phyloP scores from a whole-genome alignment of 2,113 vertebrate genomes.

The Laticauda laticaudata region DNA sequence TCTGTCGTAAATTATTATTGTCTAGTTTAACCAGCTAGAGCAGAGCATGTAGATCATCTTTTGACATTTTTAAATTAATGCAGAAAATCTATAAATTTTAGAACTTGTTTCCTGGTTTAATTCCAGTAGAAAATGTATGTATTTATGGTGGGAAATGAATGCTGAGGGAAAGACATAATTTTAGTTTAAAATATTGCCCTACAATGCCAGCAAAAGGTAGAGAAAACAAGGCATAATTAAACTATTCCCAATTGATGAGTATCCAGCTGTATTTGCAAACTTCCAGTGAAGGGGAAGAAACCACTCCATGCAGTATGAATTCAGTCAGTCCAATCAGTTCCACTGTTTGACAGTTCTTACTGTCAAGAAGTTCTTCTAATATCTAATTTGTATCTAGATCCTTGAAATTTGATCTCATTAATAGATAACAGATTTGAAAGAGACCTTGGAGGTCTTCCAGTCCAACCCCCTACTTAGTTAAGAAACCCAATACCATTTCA shows the following conservation, averaged over 20 bases:
- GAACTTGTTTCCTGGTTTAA: neutral
- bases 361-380: neutral
- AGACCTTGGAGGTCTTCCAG: too few relatives aligned
- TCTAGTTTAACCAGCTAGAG: slow-evolving; percentile 14
- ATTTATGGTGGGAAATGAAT: neutral
- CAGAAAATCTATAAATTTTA: neutral
- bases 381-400: neutral
- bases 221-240: neutral
- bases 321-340: neutral
- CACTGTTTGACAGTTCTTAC: neutral
- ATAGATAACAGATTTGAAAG: too few relatives aligned
- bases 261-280: neutral
- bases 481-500: too few relatives aligned
- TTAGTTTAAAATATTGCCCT: neutral
- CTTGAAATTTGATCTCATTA: neutral
- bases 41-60: neutral
- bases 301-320: neutral
- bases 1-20: slow-evolving; percentile 54
- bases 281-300: neutral
- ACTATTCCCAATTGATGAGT: neutral
- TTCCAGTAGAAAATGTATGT: neutral
- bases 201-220: neutral
- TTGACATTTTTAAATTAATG: neutral
- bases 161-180: neutral
- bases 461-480: too few relatives aligned